Base-by-base conservation (phyloP, 2,888 invertebrate species). In the Pseudococcus longispinus region DNA sequence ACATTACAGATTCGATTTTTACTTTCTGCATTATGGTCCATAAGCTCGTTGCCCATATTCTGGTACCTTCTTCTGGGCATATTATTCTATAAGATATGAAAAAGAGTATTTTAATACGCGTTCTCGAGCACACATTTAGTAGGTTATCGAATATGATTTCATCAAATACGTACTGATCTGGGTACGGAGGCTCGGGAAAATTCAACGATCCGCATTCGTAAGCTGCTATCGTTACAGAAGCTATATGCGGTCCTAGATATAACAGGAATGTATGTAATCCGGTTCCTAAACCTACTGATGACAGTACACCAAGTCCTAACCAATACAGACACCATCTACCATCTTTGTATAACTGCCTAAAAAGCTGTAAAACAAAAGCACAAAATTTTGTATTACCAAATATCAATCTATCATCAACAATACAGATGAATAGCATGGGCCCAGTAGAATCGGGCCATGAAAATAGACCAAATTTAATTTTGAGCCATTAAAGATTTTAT, bases 191-290 rank as follows among this genome's bases (percentile, higher is more conserved):
- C 89, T 96, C 94, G 0, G 99, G 99, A 91, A 99, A 99, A 91
- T 98, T 94, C 51, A 99, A 93, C 32, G 95, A 94, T 83, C 96
- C 96, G 91, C 99, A 99, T 91, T 99, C 99, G 91, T 98, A 98
- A 0, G 98, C 99, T 20, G 99, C 99, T 90, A 99, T 92, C 3
- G 99, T 99, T 74, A 99, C 99, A 87, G 96, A 94, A 87, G 99
- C 99, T 92, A 99, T 99, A 91, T 99, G 98, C 44, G 99, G 99
- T n/a, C 99, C 99, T 90, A 99, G 92, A 91, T 99, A 99, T 88
- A 99, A 93, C 85, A 99, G 93, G 93, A 99, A 99, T 88, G 99
- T 99, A 91, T 99, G 99, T 87, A 99, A 93, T 0, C 99, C 99
- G 0, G 99, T 98, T 65, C 99, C 99, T 85, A 99, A 93, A 0